Evolutionary conservation across 2,888 invertebrate species (phyloP), one percentile per base, ranked within the genome.

Genomic region (Apeira syringaria): DNA sequence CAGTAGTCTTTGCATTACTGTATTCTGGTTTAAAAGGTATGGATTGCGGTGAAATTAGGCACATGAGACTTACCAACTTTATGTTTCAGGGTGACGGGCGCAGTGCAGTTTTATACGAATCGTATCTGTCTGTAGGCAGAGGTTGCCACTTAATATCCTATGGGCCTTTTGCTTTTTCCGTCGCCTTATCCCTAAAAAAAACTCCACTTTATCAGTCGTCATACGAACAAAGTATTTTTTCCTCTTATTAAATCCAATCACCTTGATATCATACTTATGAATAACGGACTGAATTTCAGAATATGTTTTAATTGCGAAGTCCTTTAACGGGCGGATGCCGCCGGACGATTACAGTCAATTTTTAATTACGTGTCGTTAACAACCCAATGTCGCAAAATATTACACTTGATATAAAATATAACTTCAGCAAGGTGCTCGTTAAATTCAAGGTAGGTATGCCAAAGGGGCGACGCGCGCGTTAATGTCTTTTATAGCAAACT

Each of bases 241-340:
- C 26, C 27, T 43, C 48, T 55, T 46, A 47, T 58, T 47, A 56
- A 52, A 55, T 59, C 63, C 58, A 68, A 63, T 58, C 57, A 56
- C 35, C 41, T 28, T 26, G 41, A 45, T 50, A 54, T 47, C 43
- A 55, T 49, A 25, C 37, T 47, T 43, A 38, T 33, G 39, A 36
- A 53, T 37, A 31, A 57, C 56, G 47, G 56, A 57, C 53, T 62
- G 59, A 55, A 64, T 74, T 74, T 73, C 68, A 64, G 68, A 74
- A 74, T 63, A 73, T 63, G 55, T 64, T 65, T 70, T 74, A 74
- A 76, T 74, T 76, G 64, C 67, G 25, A 5, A 26, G 49, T 38
- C 50, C 54, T 63, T 70, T 64, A 56, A 56, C 39, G 39, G 18
- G 11, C 47, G 70, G n/a, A 74, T 68, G 71, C 71, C 73, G 74